Conservation (phyloP, 2,888 invertebrate species). For the Leuctra nigra region DNA sequence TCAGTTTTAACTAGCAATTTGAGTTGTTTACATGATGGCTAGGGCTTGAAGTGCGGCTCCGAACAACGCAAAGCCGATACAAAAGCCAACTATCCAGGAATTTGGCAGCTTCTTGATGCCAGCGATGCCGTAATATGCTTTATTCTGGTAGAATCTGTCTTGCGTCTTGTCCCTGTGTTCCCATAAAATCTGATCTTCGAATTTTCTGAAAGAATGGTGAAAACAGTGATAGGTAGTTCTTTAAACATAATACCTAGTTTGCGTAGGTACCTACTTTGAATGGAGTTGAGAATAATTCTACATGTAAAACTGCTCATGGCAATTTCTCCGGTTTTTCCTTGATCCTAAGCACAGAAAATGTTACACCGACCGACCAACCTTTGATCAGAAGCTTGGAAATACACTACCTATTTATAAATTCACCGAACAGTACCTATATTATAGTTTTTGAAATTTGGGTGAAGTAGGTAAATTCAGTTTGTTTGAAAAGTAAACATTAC, state of each 20-base stretch:
- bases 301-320: not conserved
- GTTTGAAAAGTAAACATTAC: too few species aligned
- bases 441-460: too few species aligned
- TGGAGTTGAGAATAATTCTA: too few species aligned
- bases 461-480: too few species aligned
- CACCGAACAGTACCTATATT: too few species aligned
- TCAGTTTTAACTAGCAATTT: not conserved
- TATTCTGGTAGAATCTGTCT: slow-evolving; percentile 35
- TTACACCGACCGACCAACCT: too few species aligned
- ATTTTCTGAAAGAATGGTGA: slow-evolving; percentile 28
- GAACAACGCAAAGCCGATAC: slow-evolving; percentile 49
- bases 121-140: slow-evolving; percentile 56
- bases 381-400: too few species aligned
- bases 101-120: slow-evolving; percentile 56
- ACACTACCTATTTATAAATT: too few species aligned
- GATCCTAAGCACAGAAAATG: too few species aligned
- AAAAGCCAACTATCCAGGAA: slow-evolving; percentile 49
- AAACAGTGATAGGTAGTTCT: slow-evolving; percentile 2
- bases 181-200: slow-evolving; percentile 41
- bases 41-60: slow-evolving; percentile 54
- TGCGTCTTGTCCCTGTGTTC: slow-evolving; percentile 37
- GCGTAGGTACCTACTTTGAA: too few species aligned
- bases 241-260: too few species aligned
- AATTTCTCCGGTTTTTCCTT: too few species aligned
- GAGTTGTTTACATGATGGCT: slow-evolving; percentile 41